These are phyloP conservation scores for Zosterops lateralis DNA, from an alignment of 2,113 vertebrate species.

Conservation along the genomic window DNA sequence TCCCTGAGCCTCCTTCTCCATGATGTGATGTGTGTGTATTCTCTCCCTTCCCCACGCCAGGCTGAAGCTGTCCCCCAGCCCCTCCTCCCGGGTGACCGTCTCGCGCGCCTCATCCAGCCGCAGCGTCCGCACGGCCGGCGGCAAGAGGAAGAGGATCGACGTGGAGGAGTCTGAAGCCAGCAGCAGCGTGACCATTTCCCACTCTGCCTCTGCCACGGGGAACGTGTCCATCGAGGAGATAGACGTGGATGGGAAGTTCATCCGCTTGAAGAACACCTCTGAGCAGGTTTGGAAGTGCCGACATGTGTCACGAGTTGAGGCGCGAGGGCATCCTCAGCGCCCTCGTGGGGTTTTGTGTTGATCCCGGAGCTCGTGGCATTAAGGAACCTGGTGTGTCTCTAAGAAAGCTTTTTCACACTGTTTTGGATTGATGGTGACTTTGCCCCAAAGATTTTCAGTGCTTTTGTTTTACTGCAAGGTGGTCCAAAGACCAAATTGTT, in stretches of 20 bases:
- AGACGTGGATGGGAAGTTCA: conserved; percentile 89
- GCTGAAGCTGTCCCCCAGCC: conserved; percentile 84
- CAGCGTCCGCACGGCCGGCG: conserved; percentile 77
- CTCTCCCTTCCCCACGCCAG: conserved; percentile 48
- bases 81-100: conserved; percentile 83
- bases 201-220: conserved; percentile 87
- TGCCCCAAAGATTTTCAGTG: neutral
- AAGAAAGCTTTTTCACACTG: neutral
- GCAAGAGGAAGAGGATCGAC: conserved; percentile 86
- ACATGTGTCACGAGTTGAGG: accelerated
- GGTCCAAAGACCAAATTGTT: accelerated
- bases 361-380: accelerated
- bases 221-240: conserved; percentile 84
- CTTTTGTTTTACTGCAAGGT: neutral
- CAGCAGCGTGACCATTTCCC: conserved; percentile 86
- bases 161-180: conserved; percentile 88
- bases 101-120: conserved; percentile 85
- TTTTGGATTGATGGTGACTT: neutral
- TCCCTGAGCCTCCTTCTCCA: neutral
- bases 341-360: neutral
- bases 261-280: conserved; percentile 84
- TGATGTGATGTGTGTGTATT: neutral
- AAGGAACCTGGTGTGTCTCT: neutral
- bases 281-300: conserved; percentile 73
- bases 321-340: accelerated